Base-by-base conservation (phyloP, 2,113 vertebrate species). In the Phyllostomus hastatus region DNA sequence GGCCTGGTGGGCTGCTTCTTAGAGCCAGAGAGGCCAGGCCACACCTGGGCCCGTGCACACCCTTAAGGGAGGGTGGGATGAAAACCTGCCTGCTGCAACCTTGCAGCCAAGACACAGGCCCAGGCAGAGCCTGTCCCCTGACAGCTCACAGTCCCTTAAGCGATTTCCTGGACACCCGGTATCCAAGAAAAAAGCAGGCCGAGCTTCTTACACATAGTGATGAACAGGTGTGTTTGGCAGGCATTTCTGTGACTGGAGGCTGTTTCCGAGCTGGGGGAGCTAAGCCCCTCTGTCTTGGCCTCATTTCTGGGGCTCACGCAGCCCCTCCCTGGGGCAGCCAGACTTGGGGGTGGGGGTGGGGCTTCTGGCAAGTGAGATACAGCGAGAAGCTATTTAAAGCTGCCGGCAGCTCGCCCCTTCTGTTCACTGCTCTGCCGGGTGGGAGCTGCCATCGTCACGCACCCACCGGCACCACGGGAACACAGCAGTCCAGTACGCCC, bases 401-500 rank as follows among this genome's bases (percentile, higher is more conserved):
- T 33, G 86, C 94, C 95, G 48, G 95, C 97, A 97, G 97, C 97
- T 97, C 94, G 76, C 97, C 96, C 97, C 97, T 98, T 98, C 97
- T 98, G 97, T 97, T 98, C 97, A 66, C 96, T 96, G 97, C 96
- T 97, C 93, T 94, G 97, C 95, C 41, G 94, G 97, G 97, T 97
- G 97, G 97, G 97, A 97, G 97, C 97, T 97, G 97, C 96, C 97
- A 50, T 82, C 91, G 83, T 98, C 97, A 98, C 96, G 97, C 97
- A 97, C 97, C 97, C 97, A 96, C 97, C 93, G 80, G 96, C 41
- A 89, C 96, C 94, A 92, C 96, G 92, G 97, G 97, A 97, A 98
- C 97, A 98, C 97, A 97, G 95, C 97, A 97, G 97, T 96, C 97
- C 97, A 95, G 95, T 4, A 91, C 97, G 91, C 97, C 97, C 97